Evolutionary conservation across 1,140 invertebrate genomes (phyloP), one percentile per base, ranked within the genome.

Genomic region (Octopus sinensis): DNA sequence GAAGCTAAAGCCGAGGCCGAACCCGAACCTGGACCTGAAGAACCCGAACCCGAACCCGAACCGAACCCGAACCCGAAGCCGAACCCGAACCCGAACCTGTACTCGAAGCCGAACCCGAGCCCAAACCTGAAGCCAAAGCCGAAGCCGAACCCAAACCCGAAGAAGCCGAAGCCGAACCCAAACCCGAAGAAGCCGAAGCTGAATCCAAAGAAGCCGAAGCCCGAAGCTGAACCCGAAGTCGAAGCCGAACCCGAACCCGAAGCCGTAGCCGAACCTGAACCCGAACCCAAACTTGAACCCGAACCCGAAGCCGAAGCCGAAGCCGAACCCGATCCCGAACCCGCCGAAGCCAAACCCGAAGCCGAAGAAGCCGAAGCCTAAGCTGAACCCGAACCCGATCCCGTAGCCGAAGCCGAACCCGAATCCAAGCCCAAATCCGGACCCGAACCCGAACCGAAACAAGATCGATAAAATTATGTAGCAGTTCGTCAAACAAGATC

Each of bases 1-100:
- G 62, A 68, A 68, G 9, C 62, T n/a, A n/a, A 68, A 68, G 9
- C 62, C 62, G 62, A 68, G n/a, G 9, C 62, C 62, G 62, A 68
- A 68, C 62, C 62, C 62, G 62, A 68, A 68, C 62, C 62, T n/a
- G 62, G n/a, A 68, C 62, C 62, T n/a, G 62, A n/a, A n/a, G n/a
- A 68, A 68, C 62, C 62, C 62, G 62, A 68, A 68, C 62, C 62
- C 62, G 62, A 68, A 68, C 62, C 62, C 62, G 62, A 68, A 68
- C 62, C 62, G 9, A n/a, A 68, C 9, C 62, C 62, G 9, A n/a
- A 68, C 9, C 62, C 62, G 9, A 68, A 68, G 9, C 62, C 62
- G 62, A 68, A 68, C 62, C 62, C 62, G 62, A 68, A 68, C 62
- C 62, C 62, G 62, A 68, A 68, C 62, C 62, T n/a, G 62, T 10